These are phyloP conservation scores for Eulemur albifrons DNA, from an alignment of 2,797 vertebrate species.

Conservation along the genomic window DNA sequence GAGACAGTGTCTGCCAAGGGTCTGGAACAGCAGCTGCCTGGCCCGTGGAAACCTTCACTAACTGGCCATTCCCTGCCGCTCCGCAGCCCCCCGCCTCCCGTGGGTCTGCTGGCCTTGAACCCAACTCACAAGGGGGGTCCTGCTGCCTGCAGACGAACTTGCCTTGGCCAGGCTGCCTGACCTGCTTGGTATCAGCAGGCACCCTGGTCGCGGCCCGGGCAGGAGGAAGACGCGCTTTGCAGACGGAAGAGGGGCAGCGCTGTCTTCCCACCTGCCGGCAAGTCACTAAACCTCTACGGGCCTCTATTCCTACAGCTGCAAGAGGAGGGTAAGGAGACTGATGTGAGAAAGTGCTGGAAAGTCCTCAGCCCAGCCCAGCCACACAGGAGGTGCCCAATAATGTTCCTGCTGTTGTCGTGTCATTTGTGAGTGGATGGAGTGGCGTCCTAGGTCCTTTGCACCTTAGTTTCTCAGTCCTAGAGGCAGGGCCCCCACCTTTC, in stretches of 20 bases:
- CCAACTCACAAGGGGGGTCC: background rate
- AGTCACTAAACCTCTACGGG: background rate
- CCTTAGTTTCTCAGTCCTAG: too few species aligned
- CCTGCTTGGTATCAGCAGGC: background rate
- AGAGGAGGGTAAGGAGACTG: background rate
- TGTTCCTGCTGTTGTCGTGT: background rate
- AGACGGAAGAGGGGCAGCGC: background rate
- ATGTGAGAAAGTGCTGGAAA: too few species aligned
- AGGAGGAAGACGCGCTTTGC: background rate
- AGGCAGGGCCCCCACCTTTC: background rate
- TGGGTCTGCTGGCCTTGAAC: background rate
- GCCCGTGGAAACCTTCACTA: accelerated
- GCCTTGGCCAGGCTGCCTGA: background rate
- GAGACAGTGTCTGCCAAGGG: background rate
- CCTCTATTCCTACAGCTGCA: background rate
- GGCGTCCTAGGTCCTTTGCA: background rate
- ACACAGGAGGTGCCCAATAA: background rate
- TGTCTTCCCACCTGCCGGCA: background rate
- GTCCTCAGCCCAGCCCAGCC: too few species aligned
- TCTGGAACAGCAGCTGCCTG: background rate
- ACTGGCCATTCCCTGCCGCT: background rate
- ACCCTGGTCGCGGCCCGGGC: background rate
- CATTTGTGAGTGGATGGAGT: background rate
- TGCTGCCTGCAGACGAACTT: accelerated
- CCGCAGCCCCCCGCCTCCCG: too few species aligned